Conservation (phyloP, 2,888 invertebrate species). For the Macrophya annulata region DNA sequence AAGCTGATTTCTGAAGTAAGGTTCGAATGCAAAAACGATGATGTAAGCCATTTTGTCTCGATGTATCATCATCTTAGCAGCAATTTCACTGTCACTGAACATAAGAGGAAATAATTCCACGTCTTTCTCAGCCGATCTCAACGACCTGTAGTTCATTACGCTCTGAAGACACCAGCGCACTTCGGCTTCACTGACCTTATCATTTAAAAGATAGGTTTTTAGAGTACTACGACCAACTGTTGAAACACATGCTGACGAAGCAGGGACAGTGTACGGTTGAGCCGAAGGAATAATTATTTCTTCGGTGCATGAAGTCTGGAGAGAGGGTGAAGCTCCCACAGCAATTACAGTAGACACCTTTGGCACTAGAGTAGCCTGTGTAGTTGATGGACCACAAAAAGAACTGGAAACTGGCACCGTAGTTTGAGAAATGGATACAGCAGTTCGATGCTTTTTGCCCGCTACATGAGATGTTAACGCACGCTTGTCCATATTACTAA, state of each 20-base stretch:
- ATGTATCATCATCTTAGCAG: conserved; percentile 58
- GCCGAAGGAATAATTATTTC: not conserved
- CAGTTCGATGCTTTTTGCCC: conserved; percentile 50
- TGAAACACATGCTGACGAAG: conserved; percentile 26
- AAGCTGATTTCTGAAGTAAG: conserved; percentile 57
- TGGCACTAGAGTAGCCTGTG: not conserved
- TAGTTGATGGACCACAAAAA: not conserved
- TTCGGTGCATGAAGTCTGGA: not conserved
- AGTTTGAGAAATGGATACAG: conserved; percentile 1
- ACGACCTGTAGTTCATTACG: conserved; percentile 54
- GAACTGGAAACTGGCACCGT: conserved; percentile 28
- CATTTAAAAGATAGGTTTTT: conserved; percentile 50
- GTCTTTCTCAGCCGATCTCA: conserved; percentile 51
- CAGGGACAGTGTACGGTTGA: not conserved
- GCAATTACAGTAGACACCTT: not conserved
- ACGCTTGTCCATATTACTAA: conserved; percentile 49
- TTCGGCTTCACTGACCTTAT: conserved; percentile 51
- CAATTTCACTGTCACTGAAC: conserved; percentile 58
- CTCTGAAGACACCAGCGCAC: conserved; percentile 54
- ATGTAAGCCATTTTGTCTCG: conserved; percentile 58
- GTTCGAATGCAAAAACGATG: conserved; percentile 57
- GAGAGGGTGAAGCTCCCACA: not conserved
- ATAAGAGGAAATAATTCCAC: conserved; percentile 51
- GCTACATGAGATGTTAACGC: conserved; percentile 49
- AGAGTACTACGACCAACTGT: conserved; percentile 35